Evolutionary conservation across 2,888 invertebrate species (phyloP).

Genomic region (Epistrophe eligans): DNA sequence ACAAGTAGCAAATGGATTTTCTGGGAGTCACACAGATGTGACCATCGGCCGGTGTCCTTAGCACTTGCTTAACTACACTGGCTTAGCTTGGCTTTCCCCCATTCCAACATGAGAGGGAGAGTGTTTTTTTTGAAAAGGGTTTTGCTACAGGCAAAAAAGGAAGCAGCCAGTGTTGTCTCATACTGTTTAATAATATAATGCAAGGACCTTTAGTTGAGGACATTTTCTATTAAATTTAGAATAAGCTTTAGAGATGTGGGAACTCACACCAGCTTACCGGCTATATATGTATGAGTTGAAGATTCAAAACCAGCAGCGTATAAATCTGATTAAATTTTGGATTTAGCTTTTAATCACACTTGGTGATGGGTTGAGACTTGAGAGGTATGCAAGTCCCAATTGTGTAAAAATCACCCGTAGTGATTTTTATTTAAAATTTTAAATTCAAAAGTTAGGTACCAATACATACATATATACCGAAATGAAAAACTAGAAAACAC

Average conservation of each 20-base stretch:
- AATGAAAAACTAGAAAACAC: no score
- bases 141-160: conserved; percentile 58
- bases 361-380: background rate
- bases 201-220: conserved; percentile 51
- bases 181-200: conserved; percentile 11
- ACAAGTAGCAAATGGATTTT: conserved; percentile 79
- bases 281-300: conserved; percentile 22
- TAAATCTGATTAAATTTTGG: conserved; percentile 73
- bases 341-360: conserved; percentile 63
- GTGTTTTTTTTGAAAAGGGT: conserved; percentile 65
- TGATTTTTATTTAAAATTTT: conserved; percentile 6
- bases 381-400: conserved; percentile 1
- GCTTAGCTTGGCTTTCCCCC: conserved; percentile 36
- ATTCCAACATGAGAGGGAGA: background rate
- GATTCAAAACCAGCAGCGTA: conserved; percentile 36
- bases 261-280: conserved; percentile 20
- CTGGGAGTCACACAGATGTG: conserved; percentile 77
- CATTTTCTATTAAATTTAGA: conserved; percentile 73
- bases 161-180: conserved; percentile 49
- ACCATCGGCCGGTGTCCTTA: conserved; percentile 72
- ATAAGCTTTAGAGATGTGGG: conserved; percentile 39
- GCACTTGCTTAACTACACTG: conserved; percentile 68
- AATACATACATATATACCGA: no score
- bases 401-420: conserved; percentile 17
- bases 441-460: background rate